Evolutionary conservation across 2,888 invertebrate genomes (phyloP), one percentile per base, ranked within the genome.

Genomic region (Linnaemya tessellans): DNA sequence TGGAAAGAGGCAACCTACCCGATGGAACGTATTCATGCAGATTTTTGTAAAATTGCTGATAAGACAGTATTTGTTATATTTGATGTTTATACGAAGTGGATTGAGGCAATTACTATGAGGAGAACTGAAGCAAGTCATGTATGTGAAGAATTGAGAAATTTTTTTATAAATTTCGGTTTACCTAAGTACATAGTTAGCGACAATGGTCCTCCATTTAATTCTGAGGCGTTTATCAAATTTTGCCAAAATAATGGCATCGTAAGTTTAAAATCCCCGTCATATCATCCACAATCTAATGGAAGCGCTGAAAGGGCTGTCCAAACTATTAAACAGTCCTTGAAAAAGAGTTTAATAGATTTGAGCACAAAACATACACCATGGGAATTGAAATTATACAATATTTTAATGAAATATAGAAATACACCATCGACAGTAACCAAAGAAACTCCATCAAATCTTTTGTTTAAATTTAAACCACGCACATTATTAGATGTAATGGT

Each of bases 201-300:
- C 46, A 83, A 83, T 62, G 65, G 82, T 13, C 78, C 78, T 30
- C 82, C 77, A 7, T 78, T 78, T 73, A 67, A 18, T 22, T 73
- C 78, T 15, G 35, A 35, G 5, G 2, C 15, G 2, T 82, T 82
- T 38, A 51, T 65, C 11, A 64, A 35, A 22, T 82, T 82, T 71
- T 77, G 54, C 38, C 15, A 58, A 20, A 41, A 18, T 20, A 65
- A 64, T 64, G 60, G 62, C 5, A 79, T 79, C 15, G 11, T n/a
- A 38, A 22, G 60, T 38, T 22, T 51, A 9, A 78, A 78, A 60
- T 60, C 68, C 5, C 68, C 78, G 10, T 51, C 70, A 1, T 79
- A 79, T 41, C 35, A 79, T 22, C 78, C 78, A 8, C 62, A 79
- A 51, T 70, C 68, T 7, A 79, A 70, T 70, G 70, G 78, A 0